Evolutionary conservation across 2,888 invertebrate species (phyloP).

Genomic region (Cenopis cana): DNA sequence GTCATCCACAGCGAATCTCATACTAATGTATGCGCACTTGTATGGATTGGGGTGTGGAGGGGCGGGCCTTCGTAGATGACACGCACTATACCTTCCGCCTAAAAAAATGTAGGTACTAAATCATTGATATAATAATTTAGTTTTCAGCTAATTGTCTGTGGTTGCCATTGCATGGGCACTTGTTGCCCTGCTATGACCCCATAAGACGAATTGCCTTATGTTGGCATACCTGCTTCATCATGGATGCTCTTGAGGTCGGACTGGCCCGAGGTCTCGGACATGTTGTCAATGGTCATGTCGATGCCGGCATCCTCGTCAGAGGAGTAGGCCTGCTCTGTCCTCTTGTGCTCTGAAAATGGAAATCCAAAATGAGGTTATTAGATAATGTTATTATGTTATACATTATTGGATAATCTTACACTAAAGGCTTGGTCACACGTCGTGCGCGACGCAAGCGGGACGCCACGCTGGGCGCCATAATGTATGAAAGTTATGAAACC

Average conservation of each 20-base stretch:
- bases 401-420: too few species aligned
- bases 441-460: too few species aligned
- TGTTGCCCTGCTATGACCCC: neutral
- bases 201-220: neutral
- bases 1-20: too few species aligned
- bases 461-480: too few species aligned
- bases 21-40: too few species aligned
- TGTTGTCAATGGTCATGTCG: slow-evolving; percentile 90
- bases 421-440: too few species aligned
- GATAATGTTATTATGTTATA: too few species aligned
- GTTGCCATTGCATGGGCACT: neutral
- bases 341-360: slow-evolving; percentile 73
- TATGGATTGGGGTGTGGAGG: too few species aligned
- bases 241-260: slow-evolving; percentile 90
- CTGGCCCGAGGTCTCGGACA: slow-evolving; percentile 91
- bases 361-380: neutral
- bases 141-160: neutral
- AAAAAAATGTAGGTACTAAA: too few species aligned
- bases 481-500: too few species aligned
- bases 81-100: too few species aligned
- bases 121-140: neutral
- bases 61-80: too few species aligned
- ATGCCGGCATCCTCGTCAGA: slow-evolving; percentile 90
- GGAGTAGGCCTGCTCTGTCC: slow-evolving; percentile 86
- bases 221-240: slow-evolving; percentile 80